Evolutionary conservation across 2,888 invertebrate species (phyloP), one percentile per base, ranked within the genome.

Genomic region (Xylota sylvarum): DNA sequence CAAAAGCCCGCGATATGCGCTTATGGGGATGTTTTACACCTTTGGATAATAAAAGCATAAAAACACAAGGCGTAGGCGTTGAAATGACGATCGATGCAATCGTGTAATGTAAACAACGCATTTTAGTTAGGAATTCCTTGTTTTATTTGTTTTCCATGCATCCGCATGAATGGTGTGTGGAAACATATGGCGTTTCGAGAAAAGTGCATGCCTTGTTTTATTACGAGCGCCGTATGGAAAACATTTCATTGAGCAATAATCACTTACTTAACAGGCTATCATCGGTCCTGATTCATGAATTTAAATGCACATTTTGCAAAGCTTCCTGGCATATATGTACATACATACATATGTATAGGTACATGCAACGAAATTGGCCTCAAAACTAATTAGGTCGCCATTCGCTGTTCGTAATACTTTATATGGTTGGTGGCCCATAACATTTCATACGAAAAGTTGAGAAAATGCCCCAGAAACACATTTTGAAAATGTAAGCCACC

Each of bases 71-170:
- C 37, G 70, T 70, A n/a, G 35, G 72, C 60, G 48, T 32, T 48
- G 56, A 19, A 35, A 32, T 60, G 78, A 32, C 46, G 78, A 69
- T 43, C 60, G 78, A 70, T 55, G 60, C 40, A 78, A 78, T 78
- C 69, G 60, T 19, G 2, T 69, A 78, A 35, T 78, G 55, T 78
- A 78, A 62, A 78, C 78, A 78, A 37, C 52, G 52, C 52, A 78
- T 78, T 70, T 23, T 55, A 43, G 6, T 30, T 32, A 14, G 37
- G 14, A 37, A 69, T 69, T 69, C 50, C 35, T 48, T 64, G 46
- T 69, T 78, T 50, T 55, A 62, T 78, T 55, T 67, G 65, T 58
- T 58, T 67, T 74, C 35, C n/a, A 58, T 76, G 65, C 37, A 56
- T 46, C 67, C 37, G 40, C 23, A 3, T 58, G 60, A 78, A 52